phyloP scores from a whole-genome alignment of 2,888 invertebrate species.

The Melieria picta region DNA sequence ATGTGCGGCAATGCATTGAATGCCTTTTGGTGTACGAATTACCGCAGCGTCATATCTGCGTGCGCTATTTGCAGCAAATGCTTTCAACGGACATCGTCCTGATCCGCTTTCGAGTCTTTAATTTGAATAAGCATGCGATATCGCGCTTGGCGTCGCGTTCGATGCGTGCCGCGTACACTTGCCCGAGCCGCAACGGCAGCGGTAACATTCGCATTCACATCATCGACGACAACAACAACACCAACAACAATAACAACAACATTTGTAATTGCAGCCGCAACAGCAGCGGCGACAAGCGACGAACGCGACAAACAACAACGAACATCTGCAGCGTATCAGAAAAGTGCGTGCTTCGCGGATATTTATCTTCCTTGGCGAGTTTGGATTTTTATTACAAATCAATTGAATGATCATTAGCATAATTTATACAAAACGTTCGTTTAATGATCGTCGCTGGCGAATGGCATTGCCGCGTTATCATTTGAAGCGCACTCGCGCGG shows the following conservation, averaged over 20 bases:
- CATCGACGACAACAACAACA: slow-evolving; percentile 15
- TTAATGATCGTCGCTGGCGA: slow-evolving; percentile 62
- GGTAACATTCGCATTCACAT: neutral
- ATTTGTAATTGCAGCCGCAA: slow-evolving; percentile 19
- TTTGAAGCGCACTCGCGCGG: slow-evolving; percentile 22
- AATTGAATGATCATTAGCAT: slow-evolving; percentile 67
- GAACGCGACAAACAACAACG: slow-evolving; percentile 9
- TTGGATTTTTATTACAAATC: slow-evolving; percentile 67
- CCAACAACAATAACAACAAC: slow-evolving; percentile 26
- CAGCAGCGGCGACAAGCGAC: slow-evolving; percentile 13
- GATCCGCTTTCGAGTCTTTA: slow-evolving; percentile 37
- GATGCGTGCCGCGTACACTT: too few species aligned
- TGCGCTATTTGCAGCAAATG: too few species aligned
- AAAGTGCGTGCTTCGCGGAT: slow-evolving; percentile 64
- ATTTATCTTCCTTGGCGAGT: slow-evolving; percentile 64
- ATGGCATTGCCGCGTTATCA: slow-evolving; percentile 23
- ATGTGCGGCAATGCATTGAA: too few species aligned
- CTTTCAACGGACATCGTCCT: too few species aligned
- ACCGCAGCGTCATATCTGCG: too few species aligned
- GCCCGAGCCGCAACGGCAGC: slow-evolving; percentile 29
- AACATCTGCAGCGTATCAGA: slow-evolving; percentile 26
- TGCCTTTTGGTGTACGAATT: too few species aligned
- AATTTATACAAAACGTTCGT: slow-evolving; percentile 67
- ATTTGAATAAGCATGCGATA: slow-evolving; percentile 47
- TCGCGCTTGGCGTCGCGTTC: slow-evolving; percentile 43